Evolutionary conservation across 2,113 vertebrate genomes (phyloP).

Genomic region (Scomber colias): DNA sequence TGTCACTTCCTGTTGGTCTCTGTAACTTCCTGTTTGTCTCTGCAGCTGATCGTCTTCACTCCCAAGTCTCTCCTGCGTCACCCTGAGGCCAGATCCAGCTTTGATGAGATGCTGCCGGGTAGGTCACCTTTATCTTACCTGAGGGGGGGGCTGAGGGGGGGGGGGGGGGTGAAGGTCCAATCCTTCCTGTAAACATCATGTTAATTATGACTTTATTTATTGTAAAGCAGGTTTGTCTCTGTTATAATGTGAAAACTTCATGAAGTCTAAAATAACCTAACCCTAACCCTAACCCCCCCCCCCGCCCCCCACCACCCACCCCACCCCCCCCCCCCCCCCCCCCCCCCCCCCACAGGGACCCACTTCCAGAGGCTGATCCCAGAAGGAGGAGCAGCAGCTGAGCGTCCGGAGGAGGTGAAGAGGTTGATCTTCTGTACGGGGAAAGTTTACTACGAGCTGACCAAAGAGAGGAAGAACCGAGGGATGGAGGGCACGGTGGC

Average conservation of each 20-base stretch:
- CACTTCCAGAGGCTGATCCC: constrained; percentile 94
- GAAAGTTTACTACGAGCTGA: constrained; percentile 96
- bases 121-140: background rate
- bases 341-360: constrained; percentile 83
- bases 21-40: constrained; percentile 40
- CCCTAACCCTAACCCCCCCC: background rate
- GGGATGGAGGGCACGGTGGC: constrained; percentile 89
- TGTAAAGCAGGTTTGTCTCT: too few species aligned
- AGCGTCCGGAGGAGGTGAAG: constrained; percentile 87
- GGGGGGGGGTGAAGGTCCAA: background rate
- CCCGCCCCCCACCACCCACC: background rate
- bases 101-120: constrained; percentile 95
- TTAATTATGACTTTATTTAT: too few species aligned
- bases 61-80: constrained; percentile 97
- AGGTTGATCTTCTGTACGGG: constrained; percentile 95
- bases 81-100: constrained; percentile 94
- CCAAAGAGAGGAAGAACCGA: constrained; percentile 89
- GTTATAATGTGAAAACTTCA: too few species aligned
- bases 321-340: background rate
- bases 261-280: too few species aligned
- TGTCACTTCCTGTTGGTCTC: background rate
- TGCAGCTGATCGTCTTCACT: constrained; percentile 96
- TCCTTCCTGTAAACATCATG: too few species aligned
- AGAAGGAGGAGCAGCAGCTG: constrained; percentile 82
- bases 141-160: background rate